Base-by-base conservation (phyloP, 2,113 vertebrate genomes). In the Astatotilapia flaviijosephi region DNA sequence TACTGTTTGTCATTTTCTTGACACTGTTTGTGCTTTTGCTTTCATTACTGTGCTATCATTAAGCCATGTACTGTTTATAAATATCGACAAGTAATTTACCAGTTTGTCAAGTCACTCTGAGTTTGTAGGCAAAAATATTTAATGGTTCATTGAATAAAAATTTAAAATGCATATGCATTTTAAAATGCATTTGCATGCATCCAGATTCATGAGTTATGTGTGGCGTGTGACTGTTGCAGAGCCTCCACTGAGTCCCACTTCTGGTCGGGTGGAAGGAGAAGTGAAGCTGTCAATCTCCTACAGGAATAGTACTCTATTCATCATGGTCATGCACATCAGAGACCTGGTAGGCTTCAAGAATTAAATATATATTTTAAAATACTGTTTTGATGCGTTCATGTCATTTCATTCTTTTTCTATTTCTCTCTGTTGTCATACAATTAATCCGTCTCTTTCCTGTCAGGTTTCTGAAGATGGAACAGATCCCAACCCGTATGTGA, bases 301-400 rank as follows among this genome's bases (percentile, higher is more conserved):
- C 85, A 96, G 99, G 95, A 99, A 99, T 89, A 97, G 97, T 86
- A 99, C 97, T 21, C 98, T 99, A 1, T 99, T 99, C 96, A 97
- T 99, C 96, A 99, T 99, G 98, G 98, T 99, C 91, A 99, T 99
- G 98, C 99, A 99, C 96, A 99, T 99, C 93, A 97, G 97, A 96
- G 98, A 99, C 87, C 96, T 99, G 95, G 94, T 95, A 90, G 19
- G 82, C 23, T 6, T 19, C 9, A 3, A 19, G 11, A 40, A 14
- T 79, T 28, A 33, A 28, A 79, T 11, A 35, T 33, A 31, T 3
- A 45, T 54, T 8, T n/a, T 3, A n/a, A 33, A 5, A 33, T 3
- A 3, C 5, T 14, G 19, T 33, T 86, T 65, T 56, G 14, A 65
- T 28, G 13, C 12, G 7, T 54, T 58, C 11, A 14, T 37, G 6